Percentiles rank a stretch among this genome's conserved stretches.
These are phyloP conservation scores for Carposina sasakii DNA, from an alignment of 1,140 invertebrate genomes.

Conservation along the genomic window DNA sequence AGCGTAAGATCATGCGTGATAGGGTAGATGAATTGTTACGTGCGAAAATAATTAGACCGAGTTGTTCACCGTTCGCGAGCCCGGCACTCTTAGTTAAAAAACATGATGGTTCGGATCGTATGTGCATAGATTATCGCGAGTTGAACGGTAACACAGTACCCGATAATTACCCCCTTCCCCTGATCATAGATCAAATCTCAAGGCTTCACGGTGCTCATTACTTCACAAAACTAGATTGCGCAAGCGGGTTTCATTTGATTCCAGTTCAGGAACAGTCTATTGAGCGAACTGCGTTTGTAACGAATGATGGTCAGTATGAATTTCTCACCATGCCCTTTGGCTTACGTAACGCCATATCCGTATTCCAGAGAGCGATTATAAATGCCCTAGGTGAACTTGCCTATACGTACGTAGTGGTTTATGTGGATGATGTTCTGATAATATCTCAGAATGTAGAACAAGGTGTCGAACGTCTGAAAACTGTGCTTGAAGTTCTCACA, in stretches of 20 bases:
- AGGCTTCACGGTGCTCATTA: neutral
- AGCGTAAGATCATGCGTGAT: too few relatives aligned
- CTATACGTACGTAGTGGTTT: constrained; percentile 8
- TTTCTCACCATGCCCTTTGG: constrained; percentile 8
- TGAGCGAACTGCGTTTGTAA: constrained; percentile 6
- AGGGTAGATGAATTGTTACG: constrained; percentile 29
- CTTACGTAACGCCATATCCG: neutral
- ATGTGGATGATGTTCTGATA: constrained; percentile 27
- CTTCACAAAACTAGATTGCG: constrained; percentile 4
- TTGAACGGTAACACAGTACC: constrained; percentile 4
- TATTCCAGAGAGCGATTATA: constrained; percentile 4
- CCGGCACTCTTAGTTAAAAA: constrained; percentile 22
- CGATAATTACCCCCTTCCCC: constrained; percentile 8
- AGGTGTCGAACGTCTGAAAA: constrained; percentile 9
- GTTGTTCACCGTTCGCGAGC: constrained; percentile 25
- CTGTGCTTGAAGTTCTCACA: constrained; percentile 10
- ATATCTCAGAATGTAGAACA: constrained; percentile 13
- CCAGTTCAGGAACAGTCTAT: neutral
- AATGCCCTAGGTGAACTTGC: constrained; percentile 4
- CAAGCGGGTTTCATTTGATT: constrained; percentile 6
- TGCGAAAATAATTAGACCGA: constrained; percentile 38
- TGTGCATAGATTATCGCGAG: constrained; percentile 12
- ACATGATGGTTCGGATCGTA: constrained; percentile 15
- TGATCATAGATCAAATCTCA: constrained; percentile 5
- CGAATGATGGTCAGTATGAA: constrained; percentile 3